Conservation (phyloP, 1,140 invertebrate species). For the Drosophila virilis region DNA sequence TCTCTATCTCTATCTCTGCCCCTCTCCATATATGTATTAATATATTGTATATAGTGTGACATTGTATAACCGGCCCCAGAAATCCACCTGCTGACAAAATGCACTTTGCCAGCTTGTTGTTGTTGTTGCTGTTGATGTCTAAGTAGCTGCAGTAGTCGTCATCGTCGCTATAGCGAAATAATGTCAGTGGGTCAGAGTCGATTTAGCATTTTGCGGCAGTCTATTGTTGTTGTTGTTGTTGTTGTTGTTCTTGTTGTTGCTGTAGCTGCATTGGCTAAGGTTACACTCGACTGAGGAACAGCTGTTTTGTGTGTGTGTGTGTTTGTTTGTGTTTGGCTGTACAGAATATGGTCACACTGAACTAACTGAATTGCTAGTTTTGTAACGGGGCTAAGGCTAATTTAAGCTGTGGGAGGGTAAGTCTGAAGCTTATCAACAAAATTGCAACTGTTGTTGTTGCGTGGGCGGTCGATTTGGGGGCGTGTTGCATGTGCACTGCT, state of each 20-base stretch:
- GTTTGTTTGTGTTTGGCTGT: too few relatives aligned
- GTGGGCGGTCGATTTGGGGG: background rate
- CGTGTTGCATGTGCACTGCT: background rate
- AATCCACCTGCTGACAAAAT: constrained; percentile 72
- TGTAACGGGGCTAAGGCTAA: constrained; percentile 63
- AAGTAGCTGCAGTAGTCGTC: constrained; percentile 29
- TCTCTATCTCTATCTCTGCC: constrained; percentile 9
- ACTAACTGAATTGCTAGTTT: constrained; percentile 16
- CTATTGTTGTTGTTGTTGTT: constrained; percentile 21
- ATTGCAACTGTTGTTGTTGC: constrained; percentile 1
- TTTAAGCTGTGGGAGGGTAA: constrained; percentile 3
- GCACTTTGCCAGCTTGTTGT: constrained; percentile 52
- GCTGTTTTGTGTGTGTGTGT: constrained; percentile 38
- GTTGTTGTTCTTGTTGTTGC: constrained; percentile 26
- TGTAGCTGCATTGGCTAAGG: constrained; percentile 46
- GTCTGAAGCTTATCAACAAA: constrained; percentile 5
- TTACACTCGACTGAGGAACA: constrained; percentile 58
- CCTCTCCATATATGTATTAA: constrained; percentile 3
- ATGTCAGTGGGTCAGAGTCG: constrained; percentile 80
- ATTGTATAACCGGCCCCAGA: constrained; percentile 43
- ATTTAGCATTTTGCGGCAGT: constrained; percentile 70
- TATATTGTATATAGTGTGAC: constrained; percentile 18
- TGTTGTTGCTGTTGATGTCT: constrained; percentile 32
- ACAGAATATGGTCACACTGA: constrained; percentile 39
- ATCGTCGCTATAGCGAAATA: constrained; percentile 58